Evolutionary conservation across 2,888 invertebrate species (phyloP).

Genomic region (Neria commutata): DNA sequence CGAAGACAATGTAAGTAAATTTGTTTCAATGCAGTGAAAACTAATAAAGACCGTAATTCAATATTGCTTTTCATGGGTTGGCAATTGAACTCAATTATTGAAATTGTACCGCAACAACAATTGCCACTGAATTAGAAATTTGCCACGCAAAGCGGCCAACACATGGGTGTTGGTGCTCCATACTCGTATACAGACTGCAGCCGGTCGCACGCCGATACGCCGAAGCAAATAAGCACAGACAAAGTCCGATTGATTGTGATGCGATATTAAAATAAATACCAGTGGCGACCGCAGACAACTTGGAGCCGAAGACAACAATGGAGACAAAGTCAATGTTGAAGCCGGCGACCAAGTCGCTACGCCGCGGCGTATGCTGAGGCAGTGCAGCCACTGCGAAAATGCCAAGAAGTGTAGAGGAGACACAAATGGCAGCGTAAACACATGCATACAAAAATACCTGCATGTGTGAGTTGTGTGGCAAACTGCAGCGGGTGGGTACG

Average conservation of each 20-base stretch:
- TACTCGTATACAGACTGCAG: neutral
- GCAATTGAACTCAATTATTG: neutral
- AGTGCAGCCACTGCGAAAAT: no score
- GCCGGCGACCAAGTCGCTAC: neutral
- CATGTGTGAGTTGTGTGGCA: no score
- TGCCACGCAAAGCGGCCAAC: neutral
- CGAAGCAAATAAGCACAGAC: neutral
- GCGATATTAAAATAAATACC: neutral
- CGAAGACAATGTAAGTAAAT: no score
- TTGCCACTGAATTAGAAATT: neutral
- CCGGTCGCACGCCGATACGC: neutral
- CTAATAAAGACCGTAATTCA: no score
- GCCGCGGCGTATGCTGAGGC: no score
- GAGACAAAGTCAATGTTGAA: no score
- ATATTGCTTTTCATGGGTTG: no score
- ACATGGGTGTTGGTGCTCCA: neutral
- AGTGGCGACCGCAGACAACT: conserved; percentile 1
- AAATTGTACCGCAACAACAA: neutral
- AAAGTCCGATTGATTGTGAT: conserved; percentile 5
- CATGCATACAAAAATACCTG: neutral
- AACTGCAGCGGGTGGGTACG: no score
- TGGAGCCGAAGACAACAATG: no score
- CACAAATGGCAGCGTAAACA: neutral
- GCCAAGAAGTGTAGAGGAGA: neutral
- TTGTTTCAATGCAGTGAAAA: no score